phyloP scores from a whole-genome alignment of 2,113 vertebrate genomes.

The Acrocephalus kingi region DNA sequence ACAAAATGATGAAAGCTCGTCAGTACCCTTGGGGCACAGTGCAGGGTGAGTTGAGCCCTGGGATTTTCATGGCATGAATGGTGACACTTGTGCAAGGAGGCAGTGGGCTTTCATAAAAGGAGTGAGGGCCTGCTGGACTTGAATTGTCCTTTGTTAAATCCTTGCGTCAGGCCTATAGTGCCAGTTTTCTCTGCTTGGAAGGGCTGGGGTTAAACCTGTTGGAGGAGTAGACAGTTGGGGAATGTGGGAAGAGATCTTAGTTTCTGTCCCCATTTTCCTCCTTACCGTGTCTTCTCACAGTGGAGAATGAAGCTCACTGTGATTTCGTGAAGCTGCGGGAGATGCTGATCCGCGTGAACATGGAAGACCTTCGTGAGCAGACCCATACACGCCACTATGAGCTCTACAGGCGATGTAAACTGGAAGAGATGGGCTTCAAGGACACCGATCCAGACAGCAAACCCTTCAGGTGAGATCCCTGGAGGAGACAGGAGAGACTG shows the following conservation, averaged over 20 bases:
- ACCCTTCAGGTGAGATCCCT: conserved; percentile 85
- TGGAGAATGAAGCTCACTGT: conserved; percentile 95
- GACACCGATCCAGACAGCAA: conserved; percentile 98
- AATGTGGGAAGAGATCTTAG: background rate
- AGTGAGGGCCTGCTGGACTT: background rate
- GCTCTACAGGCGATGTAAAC: conserved; percentile 95
- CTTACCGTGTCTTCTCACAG: conserved; percentile 59
- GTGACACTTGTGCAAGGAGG: background rate
- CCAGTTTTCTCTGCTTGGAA: background rate
- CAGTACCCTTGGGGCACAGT: conserved; percentile 99
- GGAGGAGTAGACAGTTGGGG: background rate
- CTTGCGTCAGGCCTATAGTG: background rate
- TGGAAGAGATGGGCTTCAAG: conserved; percentile 99
- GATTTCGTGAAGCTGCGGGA: conserved; percentile 89
- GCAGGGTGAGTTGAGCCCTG: conserved; percentile 81
- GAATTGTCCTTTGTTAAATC: background rate
- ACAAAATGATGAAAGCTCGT: conserved; percentile 97
- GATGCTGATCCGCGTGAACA: conserved; percentile 89
- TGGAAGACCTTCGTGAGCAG: conserved; percentile 96
- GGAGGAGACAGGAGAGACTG: background rate
- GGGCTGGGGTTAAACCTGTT: background rate
- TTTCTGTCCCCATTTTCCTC: background rate
- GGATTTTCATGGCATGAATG: background rate
- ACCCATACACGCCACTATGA: conserved; percentile 97
- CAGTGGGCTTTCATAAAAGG: background rate